Base-by-base conservation (phyloP, 2,888 invertebrate genomes). In the Leptinotarsa haldemani region DNA sequence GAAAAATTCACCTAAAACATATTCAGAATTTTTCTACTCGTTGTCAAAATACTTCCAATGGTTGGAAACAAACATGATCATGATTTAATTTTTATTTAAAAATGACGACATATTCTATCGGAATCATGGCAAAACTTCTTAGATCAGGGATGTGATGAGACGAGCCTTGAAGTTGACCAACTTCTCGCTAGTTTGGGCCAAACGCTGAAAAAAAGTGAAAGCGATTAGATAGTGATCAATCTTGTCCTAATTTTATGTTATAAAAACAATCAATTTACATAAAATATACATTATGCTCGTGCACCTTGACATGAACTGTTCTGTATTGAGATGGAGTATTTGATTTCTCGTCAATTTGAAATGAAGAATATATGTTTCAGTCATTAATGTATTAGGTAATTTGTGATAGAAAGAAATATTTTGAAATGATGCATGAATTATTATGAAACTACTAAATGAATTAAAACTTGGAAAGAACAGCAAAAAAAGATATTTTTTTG, bases 91-190 rank as follows among this genome's bases (percentile, higher is more conserved):
- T 64, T 47, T 61, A 30, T 30, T 7, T 5, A 30, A 30, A 30
- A 48, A 72, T 67, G 61, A 67, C 20, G 70, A 67, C 52, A 61
- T 66, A 52, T 65, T 75, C 72, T 64, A 70, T 48, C 18, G 22
- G 20, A 40, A 68, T 48, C 66, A 79, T 74, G 76, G 73, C 72
- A 68, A 40, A 65, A 47, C 61, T 73, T 70, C 70, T 91, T 95
- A 95, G 89, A 96, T 95, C 88, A 95, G 93, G 83, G 95, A 94
- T 85, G 95, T 96, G 88, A 96, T 94, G 85, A 96, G 90, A 90
- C 95, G 93, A 87, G 95, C 95, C 90, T 95, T 96, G 93, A 95
- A 96, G 93, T 95, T 95, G 86, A 96, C 95, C 90, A 96, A 93
- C 88, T 94, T 92, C 89, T 96, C 95, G 87, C 95, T 95, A 86